Percentiles rank a stretch among this genome's conserved stretches.
These are phyloP conservation scores for Aproaerema taeniolella DNA, from an alignment of 2,888 invertebrate genomes.

Conservation along the genomic window DNA sequence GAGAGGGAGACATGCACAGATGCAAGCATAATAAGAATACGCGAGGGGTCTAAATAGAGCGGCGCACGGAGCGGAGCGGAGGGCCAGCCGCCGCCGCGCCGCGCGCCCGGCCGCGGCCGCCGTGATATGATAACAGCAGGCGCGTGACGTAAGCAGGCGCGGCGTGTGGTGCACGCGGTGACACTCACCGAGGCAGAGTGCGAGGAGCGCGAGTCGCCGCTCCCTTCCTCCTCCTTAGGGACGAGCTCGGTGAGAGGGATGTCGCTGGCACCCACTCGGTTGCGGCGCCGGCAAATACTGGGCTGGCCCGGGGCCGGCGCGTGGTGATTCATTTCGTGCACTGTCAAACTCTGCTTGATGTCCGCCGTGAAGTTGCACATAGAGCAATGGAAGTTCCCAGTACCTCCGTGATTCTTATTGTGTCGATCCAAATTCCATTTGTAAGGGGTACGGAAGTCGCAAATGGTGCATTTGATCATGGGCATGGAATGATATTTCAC, in stretches of 20 bases:
- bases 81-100: constrained; percentile 23
- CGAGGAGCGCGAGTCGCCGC: constrained; percentile 68
- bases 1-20: constrained; percentile 28
- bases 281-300: constrained; percentile 77
- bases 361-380: constrained; percentile 94
- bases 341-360: constrained; percentile 93
- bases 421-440: constrained; percentile 96
- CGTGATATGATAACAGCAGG: constrained; percentile 25
- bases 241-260: constrained; percentile 50
- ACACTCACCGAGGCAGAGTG: constrained; percentile 64
- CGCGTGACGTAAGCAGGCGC: constrained; percentile 54
- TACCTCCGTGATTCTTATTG: constrained; percentile 93
- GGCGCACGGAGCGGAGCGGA: constrained; percentile 7
- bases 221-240: constrained; percentile 68
- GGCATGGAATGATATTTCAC: constrained; percentile 96
- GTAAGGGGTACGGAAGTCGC: constrained; percentile 95
- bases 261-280: constrained; percentile 87
- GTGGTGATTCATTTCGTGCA: constrained; percentile 95
- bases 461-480: constrained; percentile 95
- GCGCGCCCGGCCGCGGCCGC: constrained; percentile 27
- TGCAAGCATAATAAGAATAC: constrained; percentile 40
- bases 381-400: constrained; percentile 89
- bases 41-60: constrained; percentile 32
- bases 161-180: constrained; percentile 34
- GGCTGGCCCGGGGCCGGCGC: constrained; percentile 86